Evolutionary conservation across 2,797 vertebrate genomes (phyloP), one percentile per base, ranked within the genome.

Genomic region (Masticophis lateralis): DNA sequence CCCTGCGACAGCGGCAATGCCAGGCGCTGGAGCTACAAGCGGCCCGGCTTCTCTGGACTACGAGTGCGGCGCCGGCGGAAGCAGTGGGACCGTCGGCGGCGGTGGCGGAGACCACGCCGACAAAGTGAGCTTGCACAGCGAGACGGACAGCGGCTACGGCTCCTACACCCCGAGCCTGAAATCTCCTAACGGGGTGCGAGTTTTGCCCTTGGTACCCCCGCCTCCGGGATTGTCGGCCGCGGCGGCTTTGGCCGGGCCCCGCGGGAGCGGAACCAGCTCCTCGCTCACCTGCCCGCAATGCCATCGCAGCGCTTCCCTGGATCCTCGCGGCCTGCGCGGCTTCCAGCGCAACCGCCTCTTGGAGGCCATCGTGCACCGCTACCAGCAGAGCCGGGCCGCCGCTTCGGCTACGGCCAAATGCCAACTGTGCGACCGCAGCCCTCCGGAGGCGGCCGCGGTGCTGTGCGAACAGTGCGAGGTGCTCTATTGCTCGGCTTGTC

Each of bases 401-500:
- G 93, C 94, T 53, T 92, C 87, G 47, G 86, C 94, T 90, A 25
- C 95, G 66, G 97, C 98, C 94, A 98, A 98, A 95, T 99, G 99
- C 96, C 99, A 99, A 97, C 96, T 99, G 95, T 99, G 99, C 95
- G 99, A 99, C 97, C 99, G 98, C 91, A 99, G 98, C 97, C 99
- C 99, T 0, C 97, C 98, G 0, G 98, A 98, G 95, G 98, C 99
- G 74, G 99, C 99, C 37, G 97, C 98, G 18, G 98, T 99, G 92
- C 98, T 98, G 97, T 99, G 99, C 97, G 98, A 99, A 97, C 99
- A 99, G 97, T 99, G 99, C 97, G 98, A 99, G 94, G 99, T 99
- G 28, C 98, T 97, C 61, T 99, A 99, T 98, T 99, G 99, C 94
- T 95, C 97, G 86, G 96, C 99, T 66, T 99, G 99, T 96, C 99